A percentile compares a stretch with the other conserved stretches of the same genome.
Evolutionary conservation across 2,113 vertebrate species (phyloP).

Genomic region (Columba livia): DNA sequence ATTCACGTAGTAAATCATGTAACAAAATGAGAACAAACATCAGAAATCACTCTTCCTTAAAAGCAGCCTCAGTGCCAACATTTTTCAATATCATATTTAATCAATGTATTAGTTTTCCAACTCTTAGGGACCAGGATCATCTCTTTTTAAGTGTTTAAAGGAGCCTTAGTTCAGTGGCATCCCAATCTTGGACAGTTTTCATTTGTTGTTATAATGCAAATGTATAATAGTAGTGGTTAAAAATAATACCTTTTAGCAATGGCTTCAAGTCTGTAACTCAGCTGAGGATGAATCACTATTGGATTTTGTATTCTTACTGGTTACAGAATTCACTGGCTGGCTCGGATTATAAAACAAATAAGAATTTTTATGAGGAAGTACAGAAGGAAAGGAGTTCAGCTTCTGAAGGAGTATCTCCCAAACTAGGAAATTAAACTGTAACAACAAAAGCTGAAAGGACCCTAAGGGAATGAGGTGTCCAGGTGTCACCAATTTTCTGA

Average conservation of each 20-base stretch:
- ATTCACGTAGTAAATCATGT: not conserved
- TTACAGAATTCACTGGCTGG: not conserved
- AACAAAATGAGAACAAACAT: not conserved
- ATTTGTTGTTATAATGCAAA: not conserved
- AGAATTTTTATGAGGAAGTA: not conserved
- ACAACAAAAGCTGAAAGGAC: not conserved
- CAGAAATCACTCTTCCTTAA: not conserved
- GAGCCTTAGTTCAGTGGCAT: not conserved
- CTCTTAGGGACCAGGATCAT: not conserved
- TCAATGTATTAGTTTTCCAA: not conserved
- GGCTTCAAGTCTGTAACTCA: slow-evolving; percentile 13
- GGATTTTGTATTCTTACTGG: slow-evolving; percentile 9
- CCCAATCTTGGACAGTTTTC: not conserved
- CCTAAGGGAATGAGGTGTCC: not conserved
- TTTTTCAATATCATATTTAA: not conserved
- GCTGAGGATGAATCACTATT: slow-evolving; percentile 45
- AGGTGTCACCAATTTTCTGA: not conserved
- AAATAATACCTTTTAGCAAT: slow-evolving; percentile 6
- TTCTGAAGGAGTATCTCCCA: not conserved
- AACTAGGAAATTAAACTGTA: slow-evolving; percentile 15
- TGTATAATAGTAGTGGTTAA: not conserved
- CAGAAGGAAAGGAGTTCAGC: not conserved
- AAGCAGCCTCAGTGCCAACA: not conserved
- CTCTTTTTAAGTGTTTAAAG: not conserved
- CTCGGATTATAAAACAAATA: slow-evolving; percentile 7